Conservation (phyloP, 2,113 vertebrate genomes). For the Calidris pygmaea region DNA sequence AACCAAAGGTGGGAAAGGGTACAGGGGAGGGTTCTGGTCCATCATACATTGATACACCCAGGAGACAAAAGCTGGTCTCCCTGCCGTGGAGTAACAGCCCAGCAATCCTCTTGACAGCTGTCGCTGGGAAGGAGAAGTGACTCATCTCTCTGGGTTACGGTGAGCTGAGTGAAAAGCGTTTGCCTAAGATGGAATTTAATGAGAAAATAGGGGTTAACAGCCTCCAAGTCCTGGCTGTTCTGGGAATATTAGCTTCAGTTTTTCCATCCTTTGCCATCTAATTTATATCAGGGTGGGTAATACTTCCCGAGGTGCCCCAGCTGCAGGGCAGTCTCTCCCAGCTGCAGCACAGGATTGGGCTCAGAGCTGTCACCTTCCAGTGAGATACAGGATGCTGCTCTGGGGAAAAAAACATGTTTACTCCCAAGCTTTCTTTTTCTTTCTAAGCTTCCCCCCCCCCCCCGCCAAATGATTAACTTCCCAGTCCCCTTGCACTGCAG, state of each 20-base stretch:
- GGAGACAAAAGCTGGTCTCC: neutral
- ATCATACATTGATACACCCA: accelerated
- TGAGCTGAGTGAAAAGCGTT: neutral
- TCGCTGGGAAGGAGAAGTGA: neutral
- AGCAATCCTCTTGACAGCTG: neutral
- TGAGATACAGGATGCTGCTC: neutral
- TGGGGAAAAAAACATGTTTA: neutral
- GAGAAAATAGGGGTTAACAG: slow-evolving; percentile 25
- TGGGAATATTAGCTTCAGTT: neutral
- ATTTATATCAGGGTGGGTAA: neutral
- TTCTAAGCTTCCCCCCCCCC: neutral
- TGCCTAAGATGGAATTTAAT: slow-evolving; percentile 19
- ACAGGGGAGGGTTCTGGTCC: neutral
- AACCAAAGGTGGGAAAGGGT: neutral
- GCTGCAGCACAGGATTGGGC: neutral
- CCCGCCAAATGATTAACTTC: neutral
- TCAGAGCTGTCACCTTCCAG: neutral
- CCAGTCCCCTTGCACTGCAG: neutral
- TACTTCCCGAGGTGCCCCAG: neutral
- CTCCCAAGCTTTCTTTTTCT: neutral
- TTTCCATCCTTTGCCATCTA: neutral
- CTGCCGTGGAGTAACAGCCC: neutral
- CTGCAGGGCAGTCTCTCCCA: neutral
- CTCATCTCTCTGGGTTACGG: neutral
- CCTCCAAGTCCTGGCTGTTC: neutral